phyloP scores from a whole-genome alignment of 2,797 vertebrate genomes.

The Glyptemys insculpta region DNA sequence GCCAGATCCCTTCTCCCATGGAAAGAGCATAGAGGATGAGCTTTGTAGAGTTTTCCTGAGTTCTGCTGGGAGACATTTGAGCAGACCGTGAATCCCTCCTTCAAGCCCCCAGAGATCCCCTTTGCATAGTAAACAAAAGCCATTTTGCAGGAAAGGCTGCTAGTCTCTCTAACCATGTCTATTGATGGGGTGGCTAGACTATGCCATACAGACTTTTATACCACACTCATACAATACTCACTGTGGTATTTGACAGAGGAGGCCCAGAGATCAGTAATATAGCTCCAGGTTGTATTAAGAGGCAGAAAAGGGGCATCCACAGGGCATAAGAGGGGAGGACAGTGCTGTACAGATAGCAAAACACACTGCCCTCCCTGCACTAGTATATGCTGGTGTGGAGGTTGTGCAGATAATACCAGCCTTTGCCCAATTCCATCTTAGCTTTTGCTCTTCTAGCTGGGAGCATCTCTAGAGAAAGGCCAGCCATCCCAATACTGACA shows the following conservation, averaged over 20 bases:
- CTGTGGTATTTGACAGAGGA: background rate
- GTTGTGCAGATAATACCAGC: background rate
- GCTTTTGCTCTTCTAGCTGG: background rate
- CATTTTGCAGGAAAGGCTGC: background rate
- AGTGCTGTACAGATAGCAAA: background rate
- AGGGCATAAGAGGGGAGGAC: background rate
- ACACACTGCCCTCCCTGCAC: background rate
- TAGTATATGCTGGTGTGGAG: background rate
- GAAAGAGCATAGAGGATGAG: background rate
- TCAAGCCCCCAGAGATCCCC: background rate
- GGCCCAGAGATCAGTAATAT: background rate
- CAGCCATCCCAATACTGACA: background rate
- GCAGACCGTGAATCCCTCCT: background rate
- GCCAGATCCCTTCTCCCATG: background rate
- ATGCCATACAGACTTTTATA: background rate
- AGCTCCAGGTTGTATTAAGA: background rate
- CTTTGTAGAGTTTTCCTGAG: background rate
- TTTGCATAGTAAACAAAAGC: background rate
- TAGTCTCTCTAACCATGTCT: background rate
- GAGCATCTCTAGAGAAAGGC: constrained; percentile 2
- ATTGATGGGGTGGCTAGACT: background rate
- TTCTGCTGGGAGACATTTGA: background rate
- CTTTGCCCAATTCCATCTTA: background rate
- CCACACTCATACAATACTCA: background rate
- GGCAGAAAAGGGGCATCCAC: background rate